Percentiles rank a stretch among this genome's conserved stretches.
phyloP scores from a whole-genome alignment of 2,113 vertebrate genomes.

The Cinclus mexicanus region DNA sequence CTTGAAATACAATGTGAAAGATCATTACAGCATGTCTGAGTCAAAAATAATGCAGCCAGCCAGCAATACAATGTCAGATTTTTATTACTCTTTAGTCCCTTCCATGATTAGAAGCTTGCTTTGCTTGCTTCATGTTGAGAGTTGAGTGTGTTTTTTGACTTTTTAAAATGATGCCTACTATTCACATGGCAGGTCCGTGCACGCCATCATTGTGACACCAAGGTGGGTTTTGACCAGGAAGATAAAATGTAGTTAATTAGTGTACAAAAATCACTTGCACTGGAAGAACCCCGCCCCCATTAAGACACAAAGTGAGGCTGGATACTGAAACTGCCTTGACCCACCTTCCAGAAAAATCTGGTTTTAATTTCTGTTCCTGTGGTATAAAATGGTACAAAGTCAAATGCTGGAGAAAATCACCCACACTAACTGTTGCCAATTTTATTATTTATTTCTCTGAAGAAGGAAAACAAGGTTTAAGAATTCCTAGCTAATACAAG shows the following conservation, averaged over 20 bases:
- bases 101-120: neutral
- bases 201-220: neutral
- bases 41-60: neutral
- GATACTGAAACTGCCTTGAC: neutral
- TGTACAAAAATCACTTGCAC: neutral
- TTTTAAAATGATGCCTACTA: neutral
- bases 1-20: neutral
- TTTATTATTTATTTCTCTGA: neutral
- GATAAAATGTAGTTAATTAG: neutral
- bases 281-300: neutral
- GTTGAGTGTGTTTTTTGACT: fast-evolving
- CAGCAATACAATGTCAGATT: neutral
- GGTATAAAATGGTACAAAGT: neutral
- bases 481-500: neutral
- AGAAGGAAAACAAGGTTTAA: neutral
- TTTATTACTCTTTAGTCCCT: neutral
- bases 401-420: neutral
- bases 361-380: neutral
- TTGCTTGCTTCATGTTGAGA: neutral
- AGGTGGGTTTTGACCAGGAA: neutral
- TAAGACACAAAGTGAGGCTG: neutral
- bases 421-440: neutral
- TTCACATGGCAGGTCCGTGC: neutral
- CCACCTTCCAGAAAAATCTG: neutral
- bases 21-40: neutral